phyloP scores from a whole-genome alignment of 2,888 invertebrate species.

The Xanthia togata region DNA sequence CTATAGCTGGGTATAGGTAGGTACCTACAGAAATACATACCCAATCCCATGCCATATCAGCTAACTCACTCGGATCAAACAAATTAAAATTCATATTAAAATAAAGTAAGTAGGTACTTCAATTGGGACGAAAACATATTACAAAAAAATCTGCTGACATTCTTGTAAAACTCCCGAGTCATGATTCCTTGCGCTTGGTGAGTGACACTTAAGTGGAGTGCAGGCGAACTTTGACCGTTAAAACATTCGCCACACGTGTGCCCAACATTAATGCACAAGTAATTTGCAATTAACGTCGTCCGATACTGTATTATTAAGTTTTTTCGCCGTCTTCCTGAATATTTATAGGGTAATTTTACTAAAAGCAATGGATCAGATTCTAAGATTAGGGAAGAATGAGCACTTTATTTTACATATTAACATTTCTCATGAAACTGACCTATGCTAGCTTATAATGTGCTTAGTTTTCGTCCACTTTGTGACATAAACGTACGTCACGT shows the following conservation, averaged over 20 bases:
- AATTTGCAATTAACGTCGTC: slow-evolving; percentile 84
- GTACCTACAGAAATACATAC: not conserved
- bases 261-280: slow-evolving; percentile 76
- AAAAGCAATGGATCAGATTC: slow-evolving; percentile 84
- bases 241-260: slow-evolving; percentile 53
- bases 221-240: slow-evolving; percentile 73
- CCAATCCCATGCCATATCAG: not conserved
- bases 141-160: slow-evolving; percentile 34
- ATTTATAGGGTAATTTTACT: slow-evolving; percentile 89
- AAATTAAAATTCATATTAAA: slow-evolving; percentile 1
- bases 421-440: slow-evolving; percentile 45
- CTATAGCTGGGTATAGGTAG: not conserved
- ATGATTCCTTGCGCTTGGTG: slow-evolving; percentile 48
- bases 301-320: slow-evolving; percentile 85
- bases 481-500: slow-evolving; percentile 15
- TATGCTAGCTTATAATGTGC: slow-evolving; percentile 7
- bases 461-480: slow-evolving; percentile 31
- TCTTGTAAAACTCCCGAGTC: slow-evolving; percentile 50
- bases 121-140: slow-evolving; percentile 3
- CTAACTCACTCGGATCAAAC: not conserved
- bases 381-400: slow-evolving; percentile 75
- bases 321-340: slow-evolving; percentile 85
- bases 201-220: slow-evolving; percentile 60
- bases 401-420: slow-evolving; percentile 69
- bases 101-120: too few species aligned